phyloP scores from a whole-genome alignment of 1,140 invertebrate species.

The Sinonovacula constricta region DNA sequence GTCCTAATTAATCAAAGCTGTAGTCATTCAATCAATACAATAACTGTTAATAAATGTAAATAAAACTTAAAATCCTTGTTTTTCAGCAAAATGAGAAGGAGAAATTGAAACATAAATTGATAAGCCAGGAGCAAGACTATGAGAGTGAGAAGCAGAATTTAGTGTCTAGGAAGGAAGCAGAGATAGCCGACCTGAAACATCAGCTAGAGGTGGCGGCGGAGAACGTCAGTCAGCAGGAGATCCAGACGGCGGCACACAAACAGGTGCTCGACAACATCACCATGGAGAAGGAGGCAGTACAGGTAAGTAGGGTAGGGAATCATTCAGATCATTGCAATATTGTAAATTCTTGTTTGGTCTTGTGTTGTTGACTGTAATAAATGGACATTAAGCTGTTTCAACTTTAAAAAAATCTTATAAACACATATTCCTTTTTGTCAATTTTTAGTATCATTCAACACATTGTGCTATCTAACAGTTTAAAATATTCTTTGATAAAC shows the following conservation, averaged over 20 bases:
- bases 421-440: background rate
- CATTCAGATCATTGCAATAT: no score
- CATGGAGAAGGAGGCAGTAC: conserved; percentile 70
- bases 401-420: background rate
- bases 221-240: conserved; percentile 67
- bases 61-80: conserved; percentile 10
- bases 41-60: no score
- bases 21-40: no score
- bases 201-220: conserved; percentile 59
- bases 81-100: conserved; percentile 70
- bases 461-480: no score
- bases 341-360: no score
- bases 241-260: conserved; percentile 71
- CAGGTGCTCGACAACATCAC: conserved; percentile 71
- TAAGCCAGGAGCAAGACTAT: conserved; percentile 65
- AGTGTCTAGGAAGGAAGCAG: conserved; percentile 71
- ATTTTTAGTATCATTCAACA: no score
- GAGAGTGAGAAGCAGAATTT: conserved; percentile 74
- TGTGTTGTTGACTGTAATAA: background rate
- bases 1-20: no score
- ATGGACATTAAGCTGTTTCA: background rate
- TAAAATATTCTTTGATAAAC: no score
- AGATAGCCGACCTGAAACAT: conserved; percentile 70
- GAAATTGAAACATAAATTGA: conserved; percentile 69
- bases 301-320: conserved; percentile 57